Evolutionary conservation across 2,888 invertebrate genomes (phyloP).

Genomic region (Lacanobia oleracea): DNA sequence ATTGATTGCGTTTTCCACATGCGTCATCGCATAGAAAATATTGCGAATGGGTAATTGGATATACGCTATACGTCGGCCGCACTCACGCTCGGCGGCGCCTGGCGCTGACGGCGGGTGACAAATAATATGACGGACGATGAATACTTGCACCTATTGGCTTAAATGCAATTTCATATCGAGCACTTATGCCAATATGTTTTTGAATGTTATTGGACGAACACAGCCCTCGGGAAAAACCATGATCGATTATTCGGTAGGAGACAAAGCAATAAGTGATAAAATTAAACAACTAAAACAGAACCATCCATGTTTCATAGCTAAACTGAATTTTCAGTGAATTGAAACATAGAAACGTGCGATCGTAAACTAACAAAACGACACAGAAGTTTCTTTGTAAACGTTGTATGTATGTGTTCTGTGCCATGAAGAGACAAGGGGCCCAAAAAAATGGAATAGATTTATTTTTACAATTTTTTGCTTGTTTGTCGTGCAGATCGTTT

Average conservation of each 20-base stretch:
- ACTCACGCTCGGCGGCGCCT: slow-evolving; percentile 80
- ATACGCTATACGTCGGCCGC: slow-evolving; percentile 82
- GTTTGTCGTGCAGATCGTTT: slow-evolving; percentile 63
- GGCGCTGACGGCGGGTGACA: slow-evolving; percentile 86
- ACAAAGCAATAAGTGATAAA: slow-evolving; percentile 47
- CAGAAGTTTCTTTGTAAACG: slow-evolving; percentile 41
- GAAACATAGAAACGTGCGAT: slow-evolving; percentile 19
- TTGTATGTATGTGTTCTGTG: slow-evolving; percentile 31
- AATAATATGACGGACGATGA: slow-evolving; percentile 87
- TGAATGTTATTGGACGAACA: slow-evolving; percentile 61
- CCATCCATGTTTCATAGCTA: slow-evolving; percentile 20
- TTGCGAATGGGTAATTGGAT: slow-evolving; percentile 89
- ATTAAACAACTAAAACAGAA: slow-evolving; percentile 23
- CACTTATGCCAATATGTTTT: slow-evolving; percentile 65
- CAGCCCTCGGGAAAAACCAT: slow-evolving; percentile 46
- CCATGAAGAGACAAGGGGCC: slow-evolving; percentile 5
- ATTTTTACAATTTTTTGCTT: slow-evolving; percentile 56
- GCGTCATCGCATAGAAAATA: slow-evolving; percentile 88
- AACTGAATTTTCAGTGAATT: slow-evolving; percentile 36
- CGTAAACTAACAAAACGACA: slow-evolving; percentile 31
- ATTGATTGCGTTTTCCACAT: slow-evolving; percentile 85
- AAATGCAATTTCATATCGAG: slow-evolving; percentile 79
- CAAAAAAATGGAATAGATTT: slow-evolving; percentile 35
- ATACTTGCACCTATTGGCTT: slow-evolving; percentile 78
- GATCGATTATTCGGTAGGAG: slow-evolving; percentile 58